Conservation (phyloP, 1,140 invertebrate genomes). For the Polyergus mexicanus region DNA sequence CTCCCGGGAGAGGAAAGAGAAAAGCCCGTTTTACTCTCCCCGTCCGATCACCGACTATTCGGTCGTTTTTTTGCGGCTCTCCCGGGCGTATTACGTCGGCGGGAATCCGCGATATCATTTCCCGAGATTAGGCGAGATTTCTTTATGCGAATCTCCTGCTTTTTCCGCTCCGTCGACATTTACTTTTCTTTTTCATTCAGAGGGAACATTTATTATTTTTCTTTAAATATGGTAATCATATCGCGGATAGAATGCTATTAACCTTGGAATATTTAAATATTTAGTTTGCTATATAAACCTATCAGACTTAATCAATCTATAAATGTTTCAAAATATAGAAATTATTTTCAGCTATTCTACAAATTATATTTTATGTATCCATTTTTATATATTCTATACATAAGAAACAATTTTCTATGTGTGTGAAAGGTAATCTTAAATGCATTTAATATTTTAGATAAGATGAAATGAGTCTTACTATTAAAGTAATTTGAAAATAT, state of each 20-base stretch:
- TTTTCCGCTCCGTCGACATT: background rate
- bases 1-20: conserved; percentile 40
- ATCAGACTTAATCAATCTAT: background rate
- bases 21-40: conserved; percentile 33
- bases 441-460: background rate
- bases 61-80: conserved; percentile 57
- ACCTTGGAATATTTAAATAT: background rate
- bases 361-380: background rate
- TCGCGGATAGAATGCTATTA: background rate
- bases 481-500: background rate
- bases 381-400: background rate
- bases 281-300: background rate
- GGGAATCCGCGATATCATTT: conserved; percentile 62
- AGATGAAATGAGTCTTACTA: background rate
- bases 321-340: background rate
- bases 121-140: conserved; percentile 50
- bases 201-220: conserved; percentile 4
- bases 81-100: conserved; percentile 46
- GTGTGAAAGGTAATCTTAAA: background rate
- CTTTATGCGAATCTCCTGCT: conserved; percentile 12
- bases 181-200: conserved; percentile 6
- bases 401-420: background rate
- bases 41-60: conserved; percentile 50
- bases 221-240: background rate
- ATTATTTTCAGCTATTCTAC: background rate